phyloP scores from a whole-genome alignment of 2,797 vertebrate species.

The Delichon dasypus region DNA sequence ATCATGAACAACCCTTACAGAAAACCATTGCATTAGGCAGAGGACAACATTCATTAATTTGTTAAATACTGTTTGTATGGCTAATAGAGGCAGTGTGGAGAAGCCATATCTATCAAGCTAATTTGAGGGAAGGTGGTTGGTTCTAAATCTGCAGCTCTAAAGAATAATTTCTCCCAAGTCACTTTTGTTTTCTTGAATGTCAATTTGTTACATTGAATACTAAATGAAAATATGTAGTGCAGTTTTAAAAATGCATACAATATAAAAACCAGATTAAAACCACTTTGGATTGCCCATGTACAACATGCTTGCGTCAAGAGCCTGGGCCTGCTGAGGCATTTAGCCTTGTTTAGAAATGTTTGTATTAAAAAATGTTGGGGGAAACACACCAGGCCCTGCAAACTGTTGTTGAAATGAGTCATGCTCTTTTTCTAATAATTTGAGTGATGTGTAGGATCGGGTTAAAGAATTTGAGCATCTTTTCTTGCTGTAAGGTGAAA shows the following conservation, averaged over 20 bases:
- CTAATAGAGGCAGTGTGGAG: not conserved
- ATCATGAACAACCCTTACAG: not conserved
- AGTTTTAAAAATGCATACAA: not conserved
- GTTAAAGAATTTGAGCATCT: not conserved
- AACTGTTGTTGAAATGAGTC: not conserved
- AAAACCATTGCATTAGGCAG: not conserved
- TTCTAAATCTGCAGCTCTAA: not conserved
- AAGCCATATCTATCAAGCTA: rapidly evolving
- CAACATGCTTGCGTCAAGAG: not conserved
- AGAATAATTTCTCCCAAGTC: not conserved
- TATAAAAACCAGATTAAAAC: not conserved
- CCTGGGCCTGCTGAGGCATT: not conserved
- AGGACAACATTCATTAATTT: not conserved
- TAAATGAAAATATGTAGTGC: not conserved
- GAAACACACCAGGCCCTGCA: not conserved
- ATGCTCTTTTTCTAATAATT: not conserved
- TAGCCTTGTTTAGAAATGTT: not conserved
- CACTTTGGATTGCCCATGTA: rapidly evolving
- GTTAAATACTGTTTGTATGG: not conserved
- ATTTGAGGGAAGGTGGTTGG: not conserved
- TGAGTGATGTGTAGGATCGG: not conserved
- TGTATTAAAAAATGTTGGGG: not conserved
- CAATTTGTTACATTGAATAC: not conserved
- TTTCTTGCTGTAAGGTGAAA: not conserved
- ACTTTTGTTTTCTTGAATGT: not conserved